Base-by-base conservation (phyloP, 2,113 vertebrate species). In the Cromileptes altivelis region DNA sequence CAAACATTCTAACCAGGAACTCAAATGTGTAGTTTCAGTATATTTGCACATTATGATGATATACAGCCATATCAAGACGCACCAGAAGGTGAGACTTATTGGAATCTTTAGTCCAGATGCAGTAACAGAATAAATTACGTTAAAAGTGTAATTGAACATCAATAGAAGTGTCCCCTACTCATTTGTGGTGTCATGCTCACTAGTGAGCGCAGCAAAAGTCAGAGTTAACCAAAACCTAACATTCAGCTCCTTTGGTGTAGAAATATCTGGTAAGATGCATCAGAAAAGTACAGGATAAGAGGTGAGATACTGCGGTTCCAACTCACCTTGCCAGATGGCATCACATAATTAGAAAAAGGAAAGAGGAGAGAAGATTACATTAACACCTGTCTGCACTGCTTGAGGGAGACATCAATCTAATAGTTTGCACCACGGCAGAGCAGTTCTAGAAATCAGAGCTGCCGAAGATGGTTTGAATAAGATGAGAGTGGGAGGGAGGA, bases 301-400 rank as follows among this genome's bases (percentile, higher is more conserved):
- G 68, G 50, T 53, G 68, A 55, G 30, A 70, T 55, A 23, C 49
- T 21, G 73, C 75, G 63, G 53, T 77, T 70, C 68, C 9, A 2
- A 75, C 70, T 84, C 56, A 64, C 76, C 84, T 87, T 86, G 82
- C 88, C 94, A 95, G 94, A 94, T 95, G 94, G 92, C 89, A 84
- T 79, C 86, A 82, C 85, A 57, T 95, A 94, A 95, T 95, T 94
- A 94, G 87, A 91, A 92, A 87, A 88, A 85, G 81, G 80, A 78
- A 89, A 85, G 78, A 82, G 81, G 70, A 72, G 75, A 70, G 82
- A 85, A 89, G 87, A 93, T 95, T 92, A 89, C 83, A 89, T 94
- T 92, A 92, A 87, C 90, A 85, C 91, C 90, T 91, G 91, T 83
- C 85, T 81, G 60, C 91, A n/a, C 88, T 81, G 85, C 89, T 93